Base-by-base conservation (phyloP, 2,888 invertebrate species). In the Diaperis boleti region DNA sequence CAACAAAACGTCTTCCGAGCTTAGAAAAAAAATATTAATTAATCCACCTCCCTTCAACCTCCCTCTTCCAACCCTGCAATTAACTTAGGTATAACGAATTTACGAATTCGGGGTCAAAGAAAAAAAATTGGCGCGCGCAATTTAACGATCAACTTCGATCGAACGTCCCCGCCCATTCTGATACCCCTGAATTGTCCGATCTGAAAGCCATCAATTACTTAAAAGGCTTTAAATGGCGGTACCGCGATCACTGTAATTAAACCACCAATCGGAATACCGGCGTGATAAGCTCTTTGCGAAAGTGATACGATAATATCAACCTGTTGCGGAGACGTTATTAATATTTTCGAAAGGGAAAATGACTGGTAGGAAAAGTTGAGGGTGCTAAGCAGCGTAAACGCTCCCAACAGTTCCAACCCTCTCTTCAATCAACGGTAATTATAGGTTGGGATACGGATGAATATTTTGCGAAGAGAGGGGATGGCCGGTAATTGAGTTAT, bases 201-300 rank as follows among this genome's bases (percentile, higher is more conserved):
- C 42, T 66, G 66, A 66, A 66, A 66, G 63, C 66, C 39, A 66
- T 66, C 66, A 66, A 66, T 66, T 66, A 66, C 62, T 66, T 66
- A 66, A 66, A 66, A 66, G 66, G 66, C 66, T 66, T 66, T 66
- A 66, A 66, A 66, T 39, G 63, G 26, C 56, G 54, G 41, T 55
- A 55, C 42, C 60, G 37, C 55, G 66, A 66, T 66, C 66, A 66
- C 66, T 66, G 66, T 66, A 66, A 66, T 66, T 66, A 66, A 66
- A 55, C 45, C 20, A 41, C 7, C 20, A 11, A 61, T 17, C 54
- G 29, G 42, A 18, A 29, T 63, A 33, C 39, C 39, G 52, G 31
- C 52, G 20, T 50, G 50, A 59, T 42, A 55, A 44, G 56, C 54
- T 44, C 33, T 62, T 66, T 59, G 62, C 62, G 49, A 66, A 20